A percentile compares a stretch with the other conserved stretches of the same genome.
Evolutionary conservation across 1,140 invertebrate species (phyloP).

Genomic region (Neodiprion virginianus): DNA sequence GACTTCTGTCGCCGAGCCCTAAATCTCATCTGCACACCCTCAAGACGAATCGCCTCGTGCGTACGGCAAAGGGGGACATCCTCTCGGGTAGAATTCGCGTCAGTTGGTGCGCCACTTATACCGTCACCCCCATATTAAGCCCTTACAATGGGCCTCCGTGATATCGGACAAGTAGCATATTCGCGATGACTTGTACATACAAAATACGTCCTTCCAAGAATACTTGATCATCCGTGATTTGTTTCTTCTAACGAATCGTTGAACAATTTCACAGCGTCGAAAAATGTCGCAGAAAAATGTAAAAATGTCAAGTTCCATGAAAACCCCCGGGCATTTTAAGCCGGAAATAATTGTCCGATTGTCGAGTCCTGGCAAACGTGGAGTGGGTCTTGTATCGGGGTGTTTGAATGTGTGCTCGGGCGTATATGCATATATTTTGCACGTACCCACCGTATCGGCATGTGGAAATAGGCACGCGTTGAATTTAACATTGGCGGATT

Average conservation of each 20-base stretch:
- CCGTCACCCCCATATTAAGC: slow-evolving; percentile 63
- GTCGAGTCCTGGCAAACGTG: background rate
- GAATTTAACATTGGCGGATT: slow-evolving; percentile 56
- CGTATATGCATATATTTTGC: slow-evolving; percentile 12
- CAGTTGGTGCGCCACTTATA: slow-evolving; percentile 61
- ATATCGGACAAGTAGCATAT: slow-evolving; percentile 59
- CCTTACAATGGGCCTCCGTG: slow-evolving; percentile 61
- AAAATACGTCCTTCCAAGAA: no score
- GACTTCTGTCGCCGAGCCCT: slow-evolving; percentile 58
- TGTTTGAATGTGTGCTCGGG: background rate
- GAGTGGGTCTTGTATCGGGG: background rate
- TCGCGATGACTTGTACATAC: slow-evolving; percentile 47
- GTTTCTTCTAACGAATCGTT: background rate
- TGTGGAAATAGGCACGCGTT: slow-evolving; percentile 39
- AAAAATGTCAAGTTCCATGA: no score
- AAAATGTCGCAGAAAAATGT: no score
- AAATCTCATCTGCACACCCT: slow-evolving; percentile 63
- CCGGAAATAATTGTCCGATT: background rate
- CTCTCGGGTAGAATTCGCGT: slow-evolving; percentile 44
- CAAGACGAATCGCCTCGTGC: slow-evolving; percentile 60
- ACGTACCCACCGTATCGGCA: slow-evolving; percentile 15
- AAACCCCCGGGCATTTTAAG: background rate
- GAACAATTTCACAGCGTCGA: background rate
- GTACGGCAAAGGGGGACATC: slow-evolving; percentile 39
- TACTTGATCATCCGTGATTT: no score